Evolutionary conservation across 92 coral and sea anemone species (phyloP).

Genomic region (Umimayanthus kanabou): DNA sequence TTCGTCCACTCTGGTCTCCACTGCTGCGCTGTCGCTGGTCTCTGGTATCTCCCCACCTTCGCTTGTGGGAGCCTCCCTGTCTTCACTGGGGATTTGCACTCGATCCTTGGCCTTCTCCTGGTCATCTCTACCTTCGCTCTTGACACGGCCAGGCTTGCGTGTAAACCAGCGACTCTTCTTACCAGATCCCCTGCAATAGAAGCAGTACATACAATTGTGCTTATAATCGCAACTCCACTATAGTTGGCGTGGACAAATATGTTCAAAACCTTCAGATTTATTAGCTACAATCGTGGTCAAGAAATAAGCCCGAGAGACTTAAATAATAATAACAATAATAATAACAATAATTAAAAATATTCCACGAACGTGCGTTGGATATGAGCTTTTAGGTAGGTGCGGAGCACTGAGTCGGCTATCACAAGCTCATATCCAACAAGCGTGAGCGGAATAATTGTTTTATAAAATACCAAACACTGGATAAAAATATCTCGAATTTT

Average conservation of each 20-base stretch:
- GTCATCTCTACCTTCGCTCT: conserved; percentile 8
- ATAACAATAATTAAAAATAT: too few relatives aligned
- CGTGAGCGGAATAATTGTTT: too few relatives aligned
- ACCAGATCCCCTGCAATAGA: conserved; percentile 23
- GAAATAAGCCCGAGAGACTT: too few relatives aligned
- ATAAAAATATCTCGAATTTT: too few relatives aligned
- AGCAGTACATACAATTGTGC: not conserved
- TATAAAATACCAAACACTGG: too few relatives aligned
- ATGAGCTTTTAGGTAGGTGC: too few relatives aligned
- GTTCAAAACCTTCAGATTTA: not conserved
- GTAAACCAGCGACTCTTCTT: conserved; percentile 30
- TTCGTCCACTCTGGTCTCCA: not conserved
- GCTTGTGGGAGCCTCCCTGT: conserved; percentile 3
- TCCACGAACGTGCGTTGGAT: too few relatives aligned
- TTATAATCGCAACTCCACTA: not conserved
- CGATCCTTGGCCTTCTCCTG: conserved; percentile 33
- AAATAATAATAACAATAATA: too few relatives aligned
- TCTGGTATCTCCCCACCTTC: not conserved
- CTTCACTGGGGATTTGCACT: not conserved
- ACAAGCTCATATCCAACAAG: too few relatives aligned
- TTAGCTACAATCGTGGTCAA: too few relatives aligned
- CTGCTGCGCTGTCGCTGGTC: not conserved
- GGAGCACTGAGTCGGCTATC: too few relatives aligned
- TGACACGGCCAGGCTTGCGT: conserved; percentile 15
- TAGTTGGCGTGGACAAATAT: not conserved